Percentiles rank a stretch among this genome's conserved stretches.
Conservation (phyloP, 2,888 invertebrate species). For the Morpho achilles region DNA sequence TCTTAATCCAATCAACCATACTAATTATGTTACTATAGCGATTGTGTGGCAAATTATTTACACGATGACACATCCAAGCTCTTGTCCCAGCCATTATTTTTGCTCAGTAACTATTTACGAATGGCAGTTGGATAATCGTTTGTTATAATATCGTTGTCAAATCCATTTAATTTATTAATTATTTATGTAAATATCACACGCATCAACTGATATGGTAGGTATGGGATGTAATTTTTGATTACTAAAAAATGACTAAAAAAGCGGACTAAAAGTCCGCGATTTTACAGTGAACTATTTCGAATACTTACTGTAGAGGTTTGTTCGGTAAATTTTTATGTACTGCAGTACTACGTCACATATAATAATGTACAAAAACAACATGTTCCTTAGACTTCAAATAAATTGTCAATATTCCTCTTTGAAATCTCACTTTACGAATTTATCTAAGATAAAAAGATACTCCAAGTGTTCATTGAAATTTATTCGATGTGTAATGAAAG, state of each 20-base stretch:
- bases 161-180: constrained; percentile 15
- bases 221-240: neutral
- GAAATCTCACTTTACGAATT: too few species aligned
- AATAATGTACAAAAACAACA: too few species aligned
- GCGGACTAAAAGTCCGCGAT: too few species aligned
- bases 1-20: constrained; percentile 74
- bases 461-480: too few species aligned
- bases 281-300: too few species aligned
- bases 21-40: constrained; percentile 58
- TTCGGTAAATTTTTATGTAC: too few species aligned
- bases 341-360: too few species aligned
- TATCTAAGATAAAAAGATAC: too few species aligned
- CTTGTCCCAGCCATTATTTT: constrained; percentile 53
- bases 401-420: too few species aligned
- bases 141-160: constrained; percentile 11
- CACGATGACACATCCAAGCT: constrained; percentile 40
- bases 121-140: constrained; percentile 48
- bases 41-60: constrained; percentile 51
- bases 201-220: neutral
- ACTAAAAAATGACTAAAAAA: neutral
- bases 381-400: too few species aligned
- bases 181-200: constrained; percentile 18
- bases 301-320: too few species aligned
- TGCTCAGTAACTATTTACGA: constrained; percentile 38
- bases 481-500: too few species aligned